Evolutionary conservation across 2,797 vertebrate species (phyloP).

Genomic region (Sylvia borin): DNA sequence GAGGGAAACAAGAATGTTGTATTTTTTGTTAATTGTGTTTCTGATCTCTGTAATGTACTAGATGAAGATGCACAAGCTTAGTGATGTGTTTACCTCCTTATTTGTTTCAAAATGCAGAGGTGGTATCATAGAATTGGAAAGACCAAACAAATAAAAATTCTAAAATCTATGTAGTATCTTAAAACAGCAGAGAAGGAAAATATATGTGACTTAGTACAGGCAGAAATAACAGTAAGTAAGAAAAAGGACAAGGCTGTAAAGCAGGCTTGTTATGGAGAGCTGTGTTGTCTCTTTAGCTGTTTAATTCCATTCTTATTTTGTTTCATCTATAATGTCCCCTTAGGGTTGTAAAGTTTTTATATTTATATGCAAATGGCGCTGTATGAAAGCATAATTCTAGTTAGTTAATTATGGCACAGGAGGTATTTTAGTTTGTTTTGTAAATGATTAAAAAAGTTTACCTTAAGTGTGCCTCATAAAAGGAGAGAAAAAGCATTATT

Average conservation of each 20-base stretch:
- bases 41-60: not conserved
- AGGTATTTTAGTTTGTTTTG: slow-evolving; percentile 45
- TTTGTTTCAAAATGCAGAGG: not conserved
- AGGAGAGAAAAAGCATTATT: not conserved
- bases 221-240: not conserved
- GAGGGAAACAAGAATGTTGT: not conserved
- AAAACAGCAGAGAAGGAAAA: not conserved
- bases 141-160: not conserved
- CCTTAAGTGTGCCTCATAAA: not conserved
- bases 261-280: not conserved
- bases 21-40: not conserved
- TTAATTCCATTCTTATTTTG: slow-evolving; percentile 38
- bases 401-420: slow-evolving; percentile 38
- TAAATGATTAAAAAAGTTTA: slow-evolving; percentile 35
- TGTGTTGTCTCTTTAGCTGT: not conserved
- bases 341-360: slow-evolving; percentile 32
- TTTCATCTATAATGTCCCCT: not conserved
- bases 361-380: slow-evolving; percentile 53
- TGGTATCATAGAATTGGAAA: not conserved
- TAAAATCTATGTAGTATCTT: not conserved
- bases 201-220: not conserved
- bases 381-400: slow-evolving; percentile 23
- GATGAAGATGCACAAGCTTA: not conserved
- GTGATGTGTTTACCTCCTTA: not conserved
- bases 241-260: not conserved